Base-by-base conservation (phyloP, 1,140 invertebrate species). In the Neodiprion fabricii region DNA sequence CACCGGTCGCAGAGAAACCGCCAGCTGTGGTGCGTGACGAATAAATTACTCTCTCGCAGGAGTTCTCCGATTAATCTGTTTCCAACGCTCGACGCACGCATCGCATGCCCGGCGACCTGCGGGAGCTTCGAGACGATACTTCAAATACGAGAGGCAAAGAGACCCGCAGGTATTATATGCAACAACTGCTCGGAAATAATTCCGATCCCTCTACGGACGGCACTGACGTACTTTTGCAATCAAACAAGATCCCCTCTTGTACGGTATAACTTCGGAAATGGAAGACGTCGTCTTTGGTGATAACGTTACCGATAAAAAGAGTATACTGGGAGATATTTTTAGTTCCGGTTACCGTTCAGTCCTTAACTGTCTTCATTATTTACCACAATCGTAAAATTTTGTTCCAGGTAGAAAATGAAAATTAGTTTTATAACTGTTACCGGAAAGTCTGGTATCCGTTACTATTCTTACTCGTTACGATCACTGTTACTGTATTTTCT, bases 41-140 rank as follows among this genome's bases (percentile, higher is more conserved):
- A 61, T 61, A 61, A 61, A 61, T 61, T 61, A 61, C 53, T 14
- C 53, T 61, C 28, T 40, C 28, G 28, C 28, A 40, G 28, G 53
- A 61, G 53, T 61, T 61, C 53, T 61, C n/a, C 53, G 53, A 61
- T 61, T 61, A 61, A 61, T 9, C 53, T 61, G 53, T 61, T 61
- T 14, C 53, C 53, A 17, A 17, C 11, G 11, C 53, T 17, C 11
- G 11, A 17, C 53, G 53, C 53, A 3, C 9, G 9, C 53, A 12
- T 61, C 11, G 53, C 11, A 61, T 61, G 53, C 0, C 0, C 53
- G 4, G 11, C 53, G 53, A 14, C 28, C 28, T 40, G 28, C 28
- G 5, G n/a, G 53, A 61, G 28, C 28, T 40, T 40, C 1, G 28
- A 61, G 53, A 40, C 53, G 9, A 61, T 61, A 61, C 53, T 61